Conservation (phyloP, 2,797 vertebrate species). For the Phoxinus dragarum region DNA sequence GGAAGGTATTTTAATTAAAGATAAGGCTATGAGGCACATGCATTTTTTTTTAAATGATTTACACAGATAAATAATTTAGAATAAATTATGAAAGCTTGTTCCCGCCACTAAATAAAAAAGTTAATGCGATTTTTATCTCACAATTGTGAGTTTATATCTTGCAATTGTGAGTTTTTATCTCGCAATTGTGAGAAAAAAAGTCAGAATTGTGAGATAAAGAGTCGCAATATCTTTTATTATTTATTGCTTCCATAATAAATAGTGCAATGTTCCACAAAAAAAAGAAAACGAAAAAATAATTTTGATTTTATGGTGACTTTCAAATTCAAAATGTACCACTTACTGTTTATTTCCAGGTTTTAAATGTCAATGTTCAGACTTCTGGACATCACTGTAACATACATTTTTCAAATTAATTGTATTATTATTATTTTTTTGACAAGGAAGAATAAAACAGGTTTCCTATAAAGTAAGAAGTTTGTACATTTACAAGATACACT, state of each 20-base stretch:
- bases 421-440: not conserved
- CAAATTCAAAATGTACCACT: not conserved
- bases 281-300: too few species aligned
- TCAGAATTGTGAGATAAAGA: too few species aligned
- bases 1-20: too few species aligned
- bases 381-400: not conserved
- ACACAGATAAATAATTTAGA: not conserved
- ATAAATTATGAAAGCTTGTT: not conserved
- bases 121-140: too few species aligned
- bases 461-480: not conserved
- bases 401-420: not conserved
- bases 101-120: not conserved
- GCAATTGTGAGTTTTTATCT: too few species aligned
- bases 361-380: not conserved
- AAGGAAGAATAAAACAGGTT: not conserved
- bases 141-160: too few species aligned
- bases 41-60: not conserved
- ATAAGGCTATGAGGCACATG: too few species aligned
- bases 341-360: not conserved
- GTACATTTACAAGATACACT: not conserved
- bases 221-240: too few species aligned
- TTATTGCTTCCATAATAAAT: too few species aligned
- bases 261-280: not conserved
- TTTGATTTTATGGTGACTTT: not conserved
- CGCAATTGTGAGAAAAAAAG: too few species aligned